Conservation (phyloP, 2,797 vertebrate genomes). For the Lophius americanus region DNA sequence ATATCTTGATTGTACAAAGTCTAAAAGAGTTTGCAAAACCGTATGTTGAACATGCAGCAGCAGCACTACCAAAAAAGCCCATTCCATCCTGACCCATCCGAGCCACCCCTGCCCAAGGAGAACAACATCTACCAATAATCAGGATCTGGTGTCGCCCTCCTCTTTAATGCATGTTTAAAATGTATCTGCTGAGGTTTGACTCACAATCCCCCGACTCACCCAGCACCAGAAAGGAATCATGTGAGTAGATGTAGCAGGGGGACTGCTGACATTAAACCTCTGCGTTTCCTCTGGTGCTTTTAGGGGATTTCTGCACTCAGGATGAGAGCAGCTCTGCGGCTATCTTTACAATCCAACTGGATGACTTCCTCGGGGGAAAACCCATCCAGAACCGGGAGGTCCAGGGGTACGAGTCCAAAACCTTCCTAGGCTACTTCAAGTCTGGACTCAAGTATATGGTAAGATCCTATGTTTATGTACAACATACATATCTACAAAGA, state of each 20-base stretch:
- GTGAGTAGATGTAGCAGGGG: slow-evolving; percentile 2
- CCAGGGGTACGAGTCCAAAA: slow-evolving; percentile 91
- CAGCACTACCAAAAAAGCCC: too few relatives aligned
- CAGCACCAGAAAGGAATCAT: too few relatives aligned
- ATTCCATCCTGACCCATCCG: too few relatives aligned
- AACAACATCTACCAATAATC: slow-evolving; percentile 34
- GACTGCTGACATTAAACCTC: neutral
- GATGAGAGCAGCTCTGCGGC: slow-evolving; percentile 96
- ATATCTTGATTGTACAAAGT: too few relatives aligned
- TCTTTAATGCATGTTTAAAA: slow-evolving; percentile 8
- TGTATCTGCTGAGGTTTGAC: slow-evolving; percentile 16
- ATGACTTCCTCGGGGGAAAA: slow-evolving; percentile 91
- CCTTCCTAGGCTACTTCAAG: slow-evolving; percentile 97
- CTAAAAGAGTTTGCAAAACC: too few relatives aligned
- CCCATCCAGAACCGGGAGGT: slow-evolving; percentile 95
- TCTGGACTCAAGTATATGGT: slow-evolving; percentile 96
- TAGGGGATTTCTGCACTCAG: slow-evolving; percentile 91
- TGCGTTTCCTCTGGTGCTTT: slow-evolving; percentile 10
- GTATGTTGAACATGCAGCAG: too few relatives aligned
- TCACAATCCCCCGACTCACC: neutral
- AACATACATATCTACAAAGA: neutral
- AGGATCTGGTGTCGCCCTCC: slow-evolving; percentile 41
- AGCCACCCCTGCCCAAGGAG: too few relatives aligned
- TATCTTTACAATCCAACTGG: slow-evolving; percentile 97
- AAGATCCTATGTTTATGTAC: slow-evolving; percentile 13